phyloP scores from a whole-genome alignment of 2,797 vertebrate species.

The Chloroceryle amazona region DNA sequence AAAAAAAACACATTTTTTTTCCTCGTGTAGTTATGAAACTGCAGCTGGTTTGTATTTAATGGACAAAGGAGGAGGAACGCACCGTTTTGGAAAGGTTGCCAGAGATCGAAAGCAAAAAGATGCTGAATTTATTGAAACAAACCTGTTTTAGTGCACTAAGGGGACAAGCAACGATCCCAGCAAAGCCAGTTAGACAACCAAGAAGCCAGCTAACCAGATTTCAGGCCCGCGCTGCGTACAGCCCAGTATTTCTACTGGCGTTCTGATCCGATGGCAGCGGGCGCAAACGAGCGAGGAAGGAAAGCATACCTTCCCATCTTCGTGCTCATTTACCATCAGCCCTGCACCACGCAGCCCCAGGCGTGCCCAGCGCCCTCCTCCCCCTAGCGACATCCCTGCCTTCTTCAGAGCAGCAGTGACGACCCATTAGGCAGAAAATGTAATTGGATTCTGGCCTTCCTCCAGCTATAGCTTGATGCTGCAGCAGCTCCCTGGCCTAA shows the following conservation, averaged over 20 bases:
- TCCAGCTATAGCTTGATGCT: conserved; percentile 12
- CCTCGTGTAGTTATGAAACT: background rate
- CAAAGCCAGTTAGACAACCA: background rate
- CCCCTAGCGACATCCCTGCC: background rate
- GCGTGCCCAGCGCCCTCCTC: background rate
- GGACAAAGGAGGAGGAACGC: background rate
- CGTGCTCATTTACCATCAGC: background rate
- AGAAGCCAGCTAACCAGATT: background rate
- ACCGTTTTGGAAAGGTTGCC: background rate
- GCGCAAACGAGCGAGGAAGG: background rate
- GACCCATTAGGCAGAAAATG: conserved; percentile 47
- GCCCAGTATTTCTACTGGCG: rapidly evolving
- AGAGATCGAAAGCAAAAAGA: background rate
- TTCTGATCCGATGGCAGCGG: background rate
- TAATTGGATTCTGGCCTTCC: conserved; percentile 47
- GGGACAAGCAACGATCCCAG: background rate
- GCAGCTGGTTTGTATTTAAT: background rate
- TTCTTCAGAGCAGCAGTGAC: conserved; percentile 26
- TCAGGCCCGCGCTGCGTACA: background rate
- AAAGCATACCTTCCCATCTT: background rate
- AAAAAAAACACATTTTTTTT: background rate
- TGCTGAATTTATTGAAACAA: background rate
- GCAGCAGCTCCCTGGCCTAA: background rate
- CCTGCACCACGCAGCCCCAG: background rate
- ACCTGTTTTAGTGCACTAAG: background rate